Evolutionary conservation across 2,797 vertebrate species (phyloP).

Genomic region (Poliocrania exsul): DNA sequence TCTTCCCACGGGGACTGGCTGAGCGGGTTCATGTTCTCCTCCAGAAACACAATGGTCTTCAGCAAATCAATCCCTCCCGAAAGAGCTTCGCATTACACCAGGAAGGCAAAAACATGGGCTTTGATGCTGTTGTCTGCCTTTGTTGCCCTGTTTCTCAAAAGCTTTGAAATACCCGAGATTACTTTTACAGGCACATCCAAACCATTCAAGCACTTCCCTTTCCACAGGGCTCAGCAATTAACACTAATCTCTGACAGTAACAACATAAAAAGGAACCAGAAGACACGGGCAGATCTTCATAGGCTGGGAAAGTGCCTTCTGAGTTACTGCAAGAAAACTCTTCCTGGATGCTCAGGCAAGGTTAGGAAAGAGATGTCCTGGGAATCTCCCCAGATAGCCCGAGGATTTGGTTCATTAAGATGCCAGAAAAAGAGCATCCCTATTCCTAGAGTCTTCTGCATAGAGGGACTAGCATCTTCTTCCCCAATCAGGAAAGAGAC

Average conservation of each 20-base stretch:
- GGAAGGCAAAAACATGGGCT: background rate
- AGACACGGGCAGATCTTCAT: background rate
- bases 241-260: background rate
- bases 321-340: background rate
- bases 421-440: background rate
- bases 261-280: background rate
- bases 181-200: background rate
- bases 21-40: background rate
- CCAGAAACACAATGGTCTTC: background rate
- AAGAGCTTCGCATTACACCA: fast-evolving
- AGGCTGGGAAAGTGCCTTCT: background rate
- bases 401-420: background rate
- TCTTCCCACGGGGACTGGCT: fast-evolving
- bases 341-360: background rate
- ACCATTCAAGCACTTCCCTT: background rate
- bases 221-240: background rate
- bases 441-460: fast-evolving
- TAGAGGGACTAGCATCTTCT: background rate
- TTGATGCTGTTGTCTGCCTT: background rate
- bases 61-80: background rate
- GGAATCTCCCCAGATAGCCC: background rate
- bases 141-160: background rate
- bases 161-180: background rate
- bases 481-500: background rate
- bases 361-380: background rate